phyloP scores from a whole-genome alignment of 2,888 invertebrate species.

The Sphecodes monilicornis region DNA sequence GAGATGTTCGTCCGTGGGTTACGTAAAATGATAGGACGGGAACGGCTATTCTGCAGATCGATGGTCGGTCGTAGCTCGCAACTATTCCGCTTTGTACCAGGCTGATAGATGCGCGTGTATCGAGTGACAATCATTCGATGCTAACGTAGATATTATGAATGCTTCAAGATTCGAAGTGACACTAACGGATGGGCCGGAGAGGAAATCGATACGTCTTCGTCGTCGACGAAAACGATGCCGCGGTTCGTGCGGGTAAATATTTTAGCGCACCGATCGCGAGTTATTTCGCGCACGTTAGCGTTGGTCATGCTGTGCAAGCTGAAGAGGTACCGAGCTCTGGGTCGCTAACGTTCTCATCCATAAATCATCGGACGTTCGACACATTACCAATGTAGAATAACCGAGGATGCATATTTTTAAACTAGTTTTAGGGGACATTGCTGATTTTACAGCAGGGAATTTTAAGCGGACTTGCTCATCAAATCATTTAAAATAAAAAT shows the following conservation, averaged over 20 bases:
- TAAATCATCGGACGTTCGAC: background rate
- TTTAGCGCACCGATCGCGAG: constrained; percentile 16
- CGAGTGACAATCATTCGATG: constrained; percentile 58
- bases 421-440: background rate
- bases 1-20: constrained; percentile 21
- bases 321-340: background rate
- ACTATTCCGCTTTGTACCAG: constrained; percentile 26
- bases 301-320: background rate
- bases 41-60: constrained; percentile 22
- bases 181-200: constrained; percentile 48
- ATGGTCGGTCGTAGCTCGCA: constrained; percentile 38
- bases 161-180: constrained; percentile 54
- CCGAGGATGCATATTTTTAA: background rate
- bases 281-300: constrained; percentile 6
- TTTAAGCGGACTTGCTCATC: too few species aligned
- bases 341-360: background rate
- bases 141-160: constrained; percentile 55
- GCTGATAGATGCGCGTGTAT: constrained; percentile 52
- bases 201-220: constrained; percentile 55
- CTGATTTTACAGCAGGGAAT: too few species aligned
- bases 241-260: constrained; percentile 33
- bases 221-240: constrained; percentile 48
- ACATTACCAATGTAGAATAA: constrained; percentile 9
- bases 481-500: too few species aligned
- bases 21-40: constrained; percentile 19